These are phyloP conservation scores for Phaedon cochleariae DNA, from an alignment of 2,888 invertebrate species.

Conservation along the genomic window DNA sequence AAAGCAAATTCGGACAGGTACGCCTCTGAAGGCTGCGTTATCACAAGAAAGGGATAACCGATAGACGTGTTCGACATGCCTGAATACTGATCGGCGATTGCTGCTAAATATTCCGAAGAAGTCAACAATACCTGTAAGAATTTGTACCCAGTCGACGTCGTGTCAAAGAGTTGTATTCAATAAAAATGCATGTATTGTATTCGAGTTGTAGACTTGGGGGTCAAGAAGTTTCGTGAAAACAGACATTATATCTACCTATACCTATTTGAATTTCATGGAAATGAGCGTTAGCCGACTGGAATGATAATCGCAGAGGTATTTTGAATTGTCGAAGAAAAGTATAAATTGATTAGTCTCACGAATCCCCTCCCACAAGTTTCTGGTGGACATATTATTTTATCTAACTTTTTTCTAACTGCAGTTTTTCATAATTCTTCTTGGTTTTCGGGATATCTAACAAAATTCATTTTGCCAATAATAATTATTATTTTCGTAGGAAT, in stretches of 20 bases:
- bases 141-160: slow-evolving; percentile 41
- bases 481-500: no score
- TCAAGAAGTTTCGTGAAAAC: slow-evolving; percentile 23
- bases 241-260: slow-evolving; percentile 3
- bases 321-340: slow-evolving; percentile 7
- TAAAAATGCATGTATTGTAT: slow-evolving; percentile 31
- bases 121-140: slow-evolving; percentile 44
- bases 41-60: slow-evolving; percentile 35
- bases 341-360: background rate
- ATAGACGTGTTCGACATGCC: slow-evolving; percentile 41
- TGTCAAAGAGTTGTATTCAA: slow-evolving; percentile 31
- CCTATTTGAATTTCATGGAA: slow-evolving; percentile 18
- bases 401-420: no score
- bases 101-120: slow-evolving; percentile 50
- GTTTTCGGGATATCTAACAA: no score
- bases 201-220: slow-evolving; percentile 26
- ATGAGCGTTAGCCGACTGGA: background rate
- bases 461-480: no score
- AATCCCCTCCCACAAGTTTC: background rate
- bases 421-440: no score
- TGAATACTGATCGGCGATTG: slow-evolving; percentile 40
- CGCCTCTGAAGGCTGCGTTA: slow-evolving; percentile 16
- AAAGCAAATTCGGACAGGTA: slow-evolving; percentile 29
- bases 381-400: no score
- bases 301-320: slow-evolving; percentile 3